Base-by-base conservation (phyloP, 2,797 vertebrate genomes). In the Rhabdomys pumilio region DNA sequence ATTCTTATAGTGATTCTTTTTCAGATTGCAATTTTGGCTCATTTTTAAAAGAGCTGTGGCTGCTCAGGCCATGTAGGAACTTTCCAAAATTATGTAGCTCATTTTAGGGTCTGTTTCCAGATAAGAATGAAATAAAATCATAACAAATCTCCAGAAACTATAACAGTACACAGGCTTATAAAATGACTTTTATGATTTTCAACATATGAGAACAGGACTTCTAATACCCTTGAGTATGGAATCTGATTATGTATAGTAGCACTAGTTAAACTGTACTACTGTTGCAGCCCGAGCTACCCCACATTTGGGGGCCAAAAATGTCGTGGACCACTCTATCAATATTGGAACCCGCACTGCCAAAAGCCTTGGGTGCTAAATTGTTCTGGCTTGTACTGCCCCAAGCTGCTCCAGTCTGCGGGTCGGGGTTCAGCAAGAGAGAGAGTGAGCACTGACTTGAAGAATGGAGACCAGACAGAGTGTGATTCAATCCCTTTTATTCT, bases 101-200 rank as follows among this genome's bases (percentile, higher is more conserved):
- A 50, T 69, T 79, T 38, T 6, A 26, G 0, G 59, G 41, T 11
- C 24, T 57, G 10, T 76, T 89, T 95, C 31, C 53, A 96, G 59
- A 38, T 41, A 59, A 22, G 6, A 41, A 3, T 24, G 26, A 90
- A 92, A 41, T 13, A 88, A 94, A 84, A 29, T 50, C 3, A 26
- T n/a, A 47, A 5, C 22, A 93, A 59, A 85, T 31, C 4, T 85
- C 53, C 3, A 77, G 72, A 94, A 2, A 0, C 10, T 79, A 12
- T 61, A 90, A 77, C 10, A 61, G 12, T 2, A 50, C 59, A 57
- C 3, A 63, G 34, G 4, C 8, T 44, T 91, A 3, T 72, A 31
- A 50, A 50, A 65, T 29, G 67, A 34, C 8, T 41, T 83, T 26
- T 92, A 69, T 65, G n/a, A 53, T 80, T 94, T 95, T 90, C 29